A percentile compares a stretch with the other conserved stretches of the same genome.
These are phyloP conservation scores for Ctenochaetus hawaiiensis DNA, from an alignment of 2,797 vertebrate genomes.

Conservation along the genomic window DNA sequence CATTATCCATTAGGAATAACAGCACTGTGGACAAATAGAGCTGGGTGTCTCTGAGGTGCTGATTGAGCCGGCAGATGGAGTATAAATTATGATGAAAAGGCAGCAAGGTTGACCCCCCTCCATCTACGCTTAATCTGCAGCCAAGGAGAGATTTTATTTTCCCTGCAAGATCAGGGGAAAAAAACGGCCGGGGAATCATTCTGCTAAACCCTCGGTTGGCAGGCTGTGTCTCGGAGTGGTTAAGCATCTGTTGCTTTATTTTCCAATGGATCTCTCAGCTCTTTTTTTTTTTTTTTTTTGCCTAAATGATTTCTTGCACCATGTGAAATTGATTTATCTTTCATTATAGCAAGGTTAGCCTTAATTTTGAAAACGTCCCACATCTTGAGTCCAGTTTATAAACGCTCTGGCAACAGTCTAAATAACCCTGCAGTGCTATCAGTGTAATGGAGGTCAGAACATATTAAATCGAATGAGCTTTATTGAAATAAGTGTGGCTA, in stretches of 20 bases:
- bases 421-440: constrained; percentile 15
- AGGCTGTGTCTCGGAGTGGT: constrained; percentile 71
- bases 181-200: constrained; percentile 77
- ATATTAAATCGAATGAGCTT: constrained; percentile 23
- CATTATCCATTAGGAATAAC: constrained; percentile 72
- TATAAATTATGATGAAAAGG: constrained; percentile 86
- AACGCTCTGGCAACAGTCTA: constrained; percentile 20
- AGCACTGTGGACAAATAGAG: constrained; percentile 69
- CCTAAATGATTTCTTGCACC: constrained; percentile 74
- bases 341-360: constrained; percentile 56
- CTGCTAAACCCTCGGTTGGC: constrained; percentile 83
- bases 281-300: constrained; percentile 27
- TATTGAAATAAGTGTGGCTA: constrained; percentile 43
- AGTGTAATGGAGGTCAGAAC: constrained; percentile 21
- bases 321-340: constrained; percentile 79
- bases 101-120: constrained; percentile 76
- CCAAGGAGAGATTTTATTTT: constrained; percentile 86
- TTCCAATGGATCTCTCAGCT: constrained; percentile 70
- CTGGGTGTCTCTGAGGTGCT: constrained; percentile 82
- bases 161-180: constrained; percentile 78
- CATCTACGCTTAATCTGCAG: constrained; percentile 83
- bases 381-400: constrained; percentile 46
- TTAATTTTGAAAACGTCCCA: constrained; percentile 63
- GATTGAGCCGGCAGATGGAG: constrained; percentile 84
- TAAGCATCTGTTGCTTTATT: constrained; percentile 85